Evolutionary conservation across 1,140 invertebrate genomes (phyloP).

Genomic region (Bombus terrestris): DNA sequence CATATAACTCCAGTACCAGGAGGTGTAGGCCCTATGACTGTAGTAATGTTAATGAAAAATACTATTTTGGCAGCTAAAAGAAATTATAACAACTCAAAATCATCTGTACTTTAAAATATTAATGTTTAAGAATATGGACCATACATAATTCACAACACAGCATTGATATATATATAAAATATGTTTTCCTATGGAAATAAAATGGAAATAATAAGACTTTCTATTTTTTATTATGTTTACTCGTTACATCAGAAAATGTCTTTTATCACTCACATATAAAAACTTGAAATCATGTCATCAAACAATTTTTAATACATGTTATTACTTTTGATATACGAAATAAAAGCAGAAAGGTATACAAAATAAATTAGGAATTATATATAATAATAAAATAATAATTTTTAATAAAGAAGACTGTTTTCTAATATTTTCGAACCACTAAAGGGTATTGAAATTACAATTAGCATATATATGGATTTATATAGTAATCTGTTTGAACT

Average conservation of each 20-base stretch:
- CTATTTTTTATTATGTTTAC: background rate
- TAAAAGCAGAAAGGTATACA: background rate
- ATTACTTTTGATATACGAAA: background rate
- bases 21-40: slow-evolving; percentile 95
- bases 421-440: background rate
- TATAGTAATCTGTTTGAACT: background rate
- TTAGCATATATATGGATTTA: background rate
- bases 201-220: background rate
- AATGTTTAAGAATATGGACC: background rate
- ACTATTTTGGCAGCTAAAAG: slow-evolving; percentile 87
- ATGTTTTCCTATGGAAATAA: background rate
- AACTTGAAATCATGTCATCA: background rate
- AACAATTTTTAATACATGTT: background rate
- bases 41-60: slow-evolving; percentile 94
- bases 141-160: background rate
- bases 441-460: background rate
- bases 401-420: background rate
- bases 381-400: background rate
- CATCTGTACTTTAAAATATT: slow-evolving; percentile 8
- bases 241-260: background rate
- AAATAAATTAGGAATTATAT: background rate
- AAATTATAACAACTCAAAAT: slow-evolving; percentile 53
- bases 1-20: slow-evolving; percentile 93
- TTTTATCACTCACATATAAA: background rate
- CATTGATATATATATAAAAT: slow-evolving; percentile 18